Conservation (phyloP, 2,888 invertebrate genomes). For the Drosophila parthenogenetica region DNA sequence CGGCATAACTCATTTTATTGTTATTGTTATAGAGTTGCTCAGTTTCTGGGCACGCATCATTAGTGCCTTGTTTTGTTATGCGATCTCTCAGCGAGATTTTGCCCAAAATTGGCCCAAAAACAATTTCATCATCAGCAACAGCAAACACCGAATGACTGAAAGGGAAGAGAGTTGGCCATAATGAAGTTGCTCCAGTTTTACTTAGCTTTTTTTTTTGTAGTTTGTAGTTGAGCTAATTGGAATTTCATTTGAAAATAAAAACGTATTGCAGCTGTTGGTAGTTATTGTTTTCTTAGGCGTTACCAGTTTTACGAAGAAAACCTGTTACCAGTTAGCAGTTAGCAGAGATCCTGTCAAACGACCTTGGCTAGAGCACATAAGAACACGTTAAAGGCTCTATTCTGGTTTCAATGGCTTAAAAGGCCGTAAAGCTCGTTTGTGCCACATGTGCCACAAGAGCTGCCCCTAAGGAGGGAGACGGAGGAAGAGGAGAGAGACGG, state of each 20-base stretch:
- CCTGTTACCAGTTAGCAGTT: constrained; percentile 3
- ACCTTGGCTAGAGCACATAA: constrained; percentile 44
- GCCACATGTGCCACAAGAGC: constrained; percentile 18
- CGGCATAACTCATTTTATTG: neutral
- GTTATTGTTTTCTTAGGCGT: neutral
- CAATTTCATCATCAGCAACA: constrained; percentile 58
- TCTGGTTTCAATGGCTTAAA: neutral
- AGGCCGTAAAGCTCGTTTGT: constrained; percentile 41
- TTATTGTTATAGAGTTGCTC: constrained; percentile 1
- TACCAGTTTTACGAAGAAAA: neutral
- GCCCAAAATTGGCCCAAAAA: constrained; percentile 38
- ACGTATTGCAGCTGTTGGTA: constrained; percentile 38
- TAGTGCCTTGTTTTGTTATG: constrained; percentile 71
- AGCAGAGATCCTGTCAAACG: constrained; percentile 54
- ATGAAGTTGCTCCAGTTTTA: constrained; percentile 75
- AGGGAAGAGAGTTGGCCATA: constrained; percentile 47
- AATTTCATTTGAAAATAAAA: constrained; percentile 56
- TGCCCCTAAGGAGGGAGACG: constrained; percentile 15
- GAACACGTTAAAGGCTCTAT: constrained; percentile 48
- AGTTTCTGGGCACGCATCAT: constrained; percentile 60
- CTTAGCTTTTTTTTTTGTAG: constrained; percentile 1
- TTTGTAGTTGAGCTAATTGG: constrained; percentile 51
- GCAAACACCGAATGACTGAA: constrained; percentile 19
- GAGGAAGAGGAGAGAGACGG: constrained; percentile 1
- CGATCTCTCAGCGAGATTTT: constrained; percentile 60